These are phyloP conservation scores for Gnathonemus echidnorhynchus DNA, from an alignment of 2,113 vertebrate species.

Conservation along the genomic window DNA sequence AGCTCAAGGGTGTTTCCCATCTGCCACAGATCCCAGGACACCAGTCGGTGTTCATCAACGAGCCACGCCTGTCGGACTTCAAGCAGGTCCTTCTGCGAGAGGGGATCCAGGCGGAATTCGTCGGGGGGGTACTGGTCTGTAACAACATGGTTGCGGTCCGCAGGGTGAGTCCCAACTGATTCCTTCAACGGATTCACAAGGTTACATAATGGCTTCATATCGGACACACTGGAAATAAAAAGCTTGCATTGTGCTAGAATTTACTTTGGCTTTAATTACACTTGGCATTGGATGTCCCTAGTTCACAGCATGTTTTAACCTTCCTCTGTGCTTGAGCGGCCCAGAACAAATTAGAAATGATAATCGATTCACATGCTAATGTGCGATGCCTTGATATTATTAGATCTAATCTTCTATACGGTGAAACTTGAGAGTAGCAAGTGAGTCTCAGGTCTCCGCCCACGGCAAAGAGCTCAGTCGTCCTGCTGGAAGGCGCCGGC, in stretches of 20 bases:
- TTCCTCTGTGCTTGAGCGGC: not conserved
- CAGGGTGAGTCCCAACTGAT: constrained; percentile 69
- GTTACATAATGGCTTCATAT: not conserved
- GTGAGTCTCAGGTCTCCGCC: not conserved
- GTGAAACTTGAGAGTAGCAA: not conserved
- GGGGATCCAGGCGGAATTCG: constrained; percentile 96
- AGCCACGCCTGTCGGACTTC: constrained; percentile 94
- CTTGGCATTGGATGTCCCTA: not conserved
- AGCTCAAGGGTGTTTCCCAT: not conserved
- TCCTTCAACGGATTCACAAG: not conserved
- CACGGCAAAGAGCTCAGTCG: not conserved
- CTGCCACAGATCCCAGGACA: constrained; percentile 79
- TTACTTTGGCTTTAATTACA: not conserved
- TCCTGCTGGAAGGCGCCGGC: not conserved
- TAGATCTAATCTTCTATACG: not conserved
- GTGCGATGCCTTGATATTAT: not conserved
- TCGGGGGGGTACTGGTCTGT: constrained; percentile 94
- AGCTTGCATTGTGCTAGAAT: not conserved
- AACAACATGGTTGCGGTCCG: constrained; percentile 98
- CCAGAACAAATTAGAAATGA: not conserved
- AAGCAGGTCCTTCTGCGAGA: constrained; percentile 94
- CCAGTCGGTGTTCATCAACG: constrained; percentile 97
- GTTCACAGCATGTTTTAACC: not conserved
- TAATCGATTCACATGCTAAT: constrained; percentile 1
- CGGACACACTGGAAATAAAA: not conserved